Evolutionary conservation across 1,140 invertebrate species (phyloP).

Genomic region (Lerema accius): DNA sequence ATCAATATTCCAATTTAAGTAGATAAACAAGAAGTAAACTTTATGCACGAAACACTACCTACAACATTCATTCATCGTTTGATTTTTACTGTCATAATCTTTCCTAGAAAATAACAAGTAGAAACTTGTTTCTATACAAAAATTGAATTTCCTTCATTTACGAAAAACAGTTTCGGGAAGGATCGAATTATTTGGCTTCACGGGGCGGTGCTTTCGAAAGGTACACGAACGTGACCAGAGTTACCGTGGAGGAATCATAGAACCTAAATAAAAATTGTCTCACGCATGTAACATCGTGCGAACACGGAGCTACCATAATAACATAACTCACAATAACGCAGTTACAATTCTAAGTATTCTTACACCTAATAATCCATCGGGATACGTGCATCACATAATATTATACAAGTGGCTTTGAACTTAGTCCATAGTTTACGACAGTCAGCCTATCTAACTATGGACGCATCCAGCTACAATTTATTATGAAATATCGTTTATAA

Average conservation of each 20-base stretch:
- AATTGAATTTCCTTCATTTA: conserved; percentile 12
- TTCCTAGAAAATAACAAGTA: no score
- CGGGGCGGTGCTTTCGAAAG: conserved; percentile 52
- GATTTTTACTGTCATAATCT: background rate
- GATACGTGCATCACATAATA: conserved; percentile 36
- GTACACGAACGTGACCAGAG: conserved; percentile 55
- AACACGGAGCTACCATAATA: conserved; percentile 49
- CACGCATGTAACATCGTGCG: conserved; percentile 57
- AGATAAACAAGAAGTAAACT: no score
- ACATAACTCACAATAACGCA: conserved; percentile 33
- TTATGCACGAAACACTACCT: no score
- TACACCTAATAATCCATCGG: conserved; percentile 44
- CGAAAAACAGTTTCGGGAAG: conserved; percentile 38
- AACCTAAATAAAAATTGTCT: conserved; percentile 65
- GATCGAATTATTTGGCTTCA: conserved; percentile 34
- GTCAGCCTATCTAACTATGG: background rate
- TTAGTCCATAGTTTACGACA: conserved; percentile 7
- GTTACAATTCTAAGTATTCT: conserved; percentile 47
- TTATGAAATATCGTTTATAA: conserved; percentile 32
- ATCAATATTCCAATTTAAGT: no score
- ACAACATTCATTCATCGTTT: no score
- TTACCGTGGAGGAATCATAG: conserved; percentile 50
- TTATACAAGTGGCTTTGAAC: conserved; percentile 15
- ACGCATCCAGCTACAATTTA: conserved; percentile 17
- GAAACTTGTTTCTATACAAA: no score